Evolutionary conservation across 2,888 invertebrate genomes (phyloP).

Genomic region (Mythimna loreyi): DNA sequence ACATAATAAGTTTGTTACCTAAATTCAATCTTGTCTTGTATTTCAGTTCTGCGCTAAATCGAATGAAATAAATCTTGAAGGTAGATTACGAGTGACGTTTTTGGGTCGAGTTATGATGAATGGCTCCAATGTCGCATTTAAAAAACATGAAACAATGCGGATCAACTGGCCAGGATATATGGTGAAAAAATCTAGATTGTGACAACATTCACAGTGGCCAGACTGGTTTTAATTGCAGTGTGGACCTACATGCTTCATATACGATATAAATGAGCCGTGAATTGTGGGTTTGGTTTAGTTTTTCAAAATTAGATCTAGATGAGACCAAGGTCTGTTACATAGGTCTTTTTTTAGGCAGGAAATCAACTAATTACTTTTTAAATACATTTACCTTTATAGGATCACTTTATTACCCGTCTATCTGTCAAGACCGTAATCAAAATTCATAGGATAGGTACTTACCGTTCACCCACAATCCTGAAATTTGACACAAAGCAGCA

Average conservation of each 20-base stretch:
- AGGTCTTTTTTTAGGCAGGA: no score
- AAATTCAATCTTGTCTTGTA: conserved; percentile 13
- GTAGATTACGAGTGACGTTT: conserved; percentile 35
- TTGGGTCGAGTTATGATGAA: conserved; percentile 39
- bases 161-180: conserved; percentile 23
- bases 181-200: conserved; percentile 24
- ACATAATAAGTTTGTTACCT: no score
- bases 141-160: conserved; percentile 54
- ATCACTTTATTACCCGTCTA: no score
- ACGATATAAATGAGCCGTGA: conserved; percentile 4
- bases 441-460: no score
- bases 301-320: no score
- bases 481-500: no score
- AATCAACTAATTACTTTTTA: no score
- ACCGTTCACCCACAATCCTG: no score
- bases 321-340: no score
- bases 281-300: background rate
- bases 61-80: conserved; percentile 41
- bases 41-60: conserved; percentile 30
- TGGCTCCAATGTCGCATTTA: conserved; percentile 10
- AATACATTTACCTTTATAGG: no score
- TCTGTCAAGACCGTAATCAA: no score
- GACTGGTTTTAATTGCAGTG: conserved; percentile 24
- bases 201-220: background rate
- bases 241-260: background rate